Conservation (phyloP, 2,888 invertebrate species). For the Actias luna region DNA sequence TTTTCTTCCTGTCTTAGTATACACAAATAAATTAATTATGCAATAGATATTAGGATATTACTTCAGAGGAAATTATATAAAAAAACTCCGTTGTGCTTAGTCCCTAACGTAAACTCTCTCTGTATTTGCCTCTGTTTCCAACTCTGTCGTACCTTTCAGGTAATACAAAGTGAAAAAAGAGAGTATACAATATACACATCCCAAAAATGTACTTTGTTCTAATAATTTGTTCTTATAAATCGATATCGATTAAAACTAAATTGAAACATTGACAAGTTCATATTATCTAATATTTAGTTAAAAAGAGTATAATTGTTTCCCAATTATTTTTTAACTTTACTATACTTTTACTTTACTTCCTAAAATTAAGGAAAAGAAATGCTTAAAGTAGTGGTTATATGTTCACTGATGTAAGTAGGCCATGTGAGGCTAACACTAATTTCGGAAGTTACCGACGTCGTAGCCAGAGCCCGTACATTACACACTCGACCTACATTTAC, state of each 20-base stretch:
- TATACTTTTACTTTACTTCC: background rate
- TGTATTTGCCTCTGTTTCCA: too few relatives aligned
- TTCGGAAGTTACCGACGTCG: conserved; percentile 14
- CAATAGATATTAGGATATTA: background rate
- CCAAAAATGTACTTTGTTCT: too few relatives aligned
- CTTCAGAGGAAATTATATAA: too few relatives aligned
- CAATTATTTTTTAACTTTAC: background rate
- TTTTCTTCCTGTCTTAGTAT: background rate
- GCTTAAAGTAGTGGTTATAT: background rate
- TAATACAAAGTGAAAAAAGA: too few relatives aligned
- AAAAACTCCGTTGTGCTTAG: too few relatives aligned
- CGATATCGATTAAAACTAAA: background rate
- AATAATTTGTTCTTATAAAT: background rate
- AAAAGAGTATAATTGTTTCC: background rate
- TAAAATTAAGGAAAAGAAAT: background rate
- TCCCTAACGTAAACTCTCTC: too few relatives aligned
- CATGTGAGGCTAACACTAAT: conserved; percentile 17
- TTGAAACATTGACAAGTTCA: background rate
- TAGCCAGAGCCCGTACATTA: conserved; percentile 11
- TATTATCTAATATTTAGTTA: background rate
- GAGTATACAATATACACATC: too few relatives aligned
- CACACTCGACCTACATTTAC: conserved; percentile 16
- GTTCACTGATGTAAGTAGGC: conserved; percentile 11
- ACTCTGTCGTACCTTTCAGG: too few relatives aligned
- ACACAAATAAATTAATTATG: background rate